A percentile compares a stretch with the other conserved stretches of the same genome.
Conservation (phyloP, 92 coral and sea anemone genomes). For the Anthopleura xanthogrammica region DNA sequence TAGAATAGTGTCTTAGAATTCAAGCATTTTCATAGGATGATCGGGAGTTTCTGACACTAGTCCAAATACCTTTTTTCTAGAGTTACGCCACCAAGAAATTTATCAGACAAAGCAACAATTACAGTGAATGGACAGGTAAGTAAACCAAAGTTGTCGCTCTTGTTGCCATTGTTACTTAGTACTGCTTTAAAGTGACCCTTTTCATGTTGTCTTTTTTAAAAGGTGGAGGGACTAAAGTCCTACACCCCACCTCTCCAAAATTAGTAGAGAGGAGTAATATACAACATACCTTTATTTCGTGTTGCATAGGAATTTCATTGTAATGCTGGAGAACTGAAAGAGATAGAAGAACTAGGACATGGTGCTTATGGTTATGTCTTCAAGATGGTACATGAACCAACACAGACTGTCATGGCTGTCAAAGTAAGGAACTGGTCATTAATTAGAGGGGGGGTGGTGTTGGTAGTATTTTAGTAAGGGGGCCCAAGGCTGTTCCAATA, state of each 20-base stretch:
- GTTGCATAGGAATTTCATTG: conserved; percentile 79
- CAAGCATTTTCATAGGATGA: too few species aligned
- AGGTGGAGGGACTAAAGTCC: too few species aligned
- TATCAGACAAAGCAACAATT: conserved; percentile 85
- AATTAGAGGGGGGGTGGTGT: too few species aligned
- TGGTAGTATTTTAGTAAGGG: too few species aligned
- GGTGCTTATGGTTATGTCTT: conserved; percentile 97
- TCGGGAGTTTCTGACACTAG: not conserved
- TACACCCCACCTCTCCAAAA: too few species aligned
- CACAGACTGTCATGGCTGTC: conserved; percentile 86
- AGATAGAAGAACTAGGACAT: conserved; percentile 88
- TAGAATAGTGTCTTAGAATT: too few species aligned
- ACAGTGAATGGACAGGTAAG: conserved; percentile 88
- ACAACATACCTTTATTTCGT: not conserved
- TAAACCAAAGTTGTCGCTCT: not conserved
- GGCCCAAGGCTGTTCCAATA: too few species aligned
- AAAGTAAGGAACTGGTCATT: conserved; percentile 47
- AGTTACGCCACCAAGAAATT: conserved; percentile 85
- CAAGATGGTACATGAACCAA: conserved; percentile 83
- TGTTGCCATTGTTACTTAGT: too few species aligned
- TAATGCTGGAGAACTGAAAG: conserved; percentile 86
- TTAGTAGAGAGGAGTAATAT: too few species aligned
- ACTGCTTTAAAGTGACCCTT: too few species aligned
- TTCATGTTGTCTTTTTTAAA: too few species aligned
- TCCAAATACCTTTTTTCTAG: conserved; percentile 1